phyloP scores from a whole-genome alignment of 2,888 invertebrate species.

The Dasysyrphus albostriatus region DNA sequence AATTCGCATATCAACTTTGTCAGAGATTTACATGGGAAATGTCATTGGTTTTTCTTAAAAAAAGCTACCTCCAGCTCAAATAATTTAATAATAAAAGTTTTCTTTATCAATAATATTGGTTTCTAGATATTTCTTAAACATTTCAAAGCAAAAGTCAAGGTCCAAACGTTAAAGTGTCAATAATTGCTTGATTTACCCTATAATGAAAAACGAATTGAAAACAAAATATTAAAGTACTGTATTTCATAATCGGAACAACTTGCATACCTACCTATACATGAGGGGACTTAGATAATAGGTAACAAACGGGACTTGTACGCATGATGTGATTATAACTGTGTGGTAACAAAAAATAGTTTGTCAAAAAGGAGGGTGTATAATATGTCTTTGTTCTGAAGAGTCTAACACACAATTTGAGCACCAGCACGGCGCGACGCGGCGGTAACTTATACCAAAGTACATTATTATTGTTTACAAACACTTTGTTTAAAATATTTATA shows the following conservation, averaged over 20 bases:
- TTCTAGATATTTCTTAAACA: too few species aligned
- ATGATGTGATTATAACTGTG: slow-evolving; percentile 10
- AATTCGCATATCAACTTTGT: too few species aligned
- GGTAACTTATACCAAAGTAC: too few species aligned
- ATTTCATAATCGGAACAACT: slow-evolving; percentile 48
- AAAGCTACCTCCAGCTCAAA: too few species aligned
- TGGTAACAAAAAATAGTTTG: background rate
- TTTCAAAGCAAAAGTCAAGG: background rate
- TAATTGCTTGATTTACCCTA: background rate
- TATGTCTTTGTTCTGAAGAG: background rate
- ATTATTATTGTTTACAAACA: too few species aligned
- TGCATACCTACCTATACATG: slow-evolving; percentile 21
- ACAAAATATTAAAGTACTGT: slow-evolving; percentile 28
- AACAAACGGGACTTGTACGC: slow-evolving; percentile 41
- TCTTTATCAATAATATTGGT: too few species aligned
- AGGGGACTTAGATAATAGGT: slow-evolving; percentile 38
- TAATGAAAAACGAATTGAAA: background rate
- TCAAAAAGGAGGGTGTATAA: background rate
- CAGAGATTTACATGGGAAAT: too few species aligned
- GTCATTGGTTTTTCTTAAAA: too few species aligned
- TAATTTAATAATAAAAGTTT: too few species aligned
- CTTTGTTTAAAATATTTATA: too few species aligned
- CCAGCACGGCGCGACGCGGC: too few species aligned
- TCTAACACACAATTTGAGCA: too few species aligned
- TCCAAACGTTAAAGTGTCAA: background rate